A percentile compares a stretch with the other conserved stretches of the same genome.
Conservation (phyloP, 2,113 vertebrate genomes). For the Syngnathus scovelli region DNA sequence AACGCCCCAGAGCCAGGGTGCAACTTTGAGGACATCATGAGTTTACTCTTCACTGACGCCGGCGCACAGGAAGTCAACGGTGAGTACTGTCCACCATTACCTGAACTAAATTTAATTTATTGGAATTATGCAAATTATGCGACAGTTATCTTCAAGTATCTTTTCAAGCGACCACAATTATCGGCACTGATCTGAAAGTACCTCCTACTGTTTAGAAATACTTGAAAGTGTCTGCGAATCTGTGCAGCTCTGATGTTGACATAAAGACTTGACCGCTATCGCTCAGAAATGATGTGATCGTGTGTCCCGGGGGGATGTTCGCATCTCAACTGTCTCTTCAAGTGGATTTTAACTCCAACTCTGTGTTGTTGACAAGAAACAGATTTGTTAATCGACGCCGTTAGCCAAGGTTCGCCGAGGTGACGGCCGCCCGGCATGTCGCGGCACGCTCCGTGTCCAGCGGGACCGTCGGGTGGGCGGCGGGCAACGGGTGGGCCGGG, state of each 20-base stretch:
- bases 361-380: constrained; percentile 5
- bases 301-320: too few relatives aligned
- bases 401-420: neutral
- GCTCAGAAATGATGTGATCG: neutral
- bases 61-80: constrained; percentile 86
- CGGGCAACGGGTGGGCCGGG: constrained; percentile 39
- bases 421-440: neutral
- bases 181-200: too few relatives aligned
- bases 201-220: neutral
- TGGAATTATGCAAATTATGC: too few relatives aligned
- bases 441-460: neutral
- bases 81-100: constrained; percentile 49
- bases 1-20: constrained; percentile 72
- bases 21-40: constrained; percentile 91
- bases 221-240: too few relatives aligned
- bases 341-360: constrained; percentile 12
- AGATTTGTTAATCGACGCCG: neutral
- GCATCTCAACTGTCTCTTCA: neutral
- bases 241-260: neutral
- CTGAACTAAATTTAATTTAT: neutral
- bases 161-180: too few relatives aligned
- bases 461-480: constrained; percentile 26
- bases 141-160: too few relatives aligned
- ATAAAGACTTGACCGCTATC: neutral
- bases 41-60: constrained; percentile 90